Evolutionary conservation across 2,888 invertebrate species (phyloP), one percentile per base, ranked within the genome.

Genomic region (Mellilla xanthometata): DNA sequence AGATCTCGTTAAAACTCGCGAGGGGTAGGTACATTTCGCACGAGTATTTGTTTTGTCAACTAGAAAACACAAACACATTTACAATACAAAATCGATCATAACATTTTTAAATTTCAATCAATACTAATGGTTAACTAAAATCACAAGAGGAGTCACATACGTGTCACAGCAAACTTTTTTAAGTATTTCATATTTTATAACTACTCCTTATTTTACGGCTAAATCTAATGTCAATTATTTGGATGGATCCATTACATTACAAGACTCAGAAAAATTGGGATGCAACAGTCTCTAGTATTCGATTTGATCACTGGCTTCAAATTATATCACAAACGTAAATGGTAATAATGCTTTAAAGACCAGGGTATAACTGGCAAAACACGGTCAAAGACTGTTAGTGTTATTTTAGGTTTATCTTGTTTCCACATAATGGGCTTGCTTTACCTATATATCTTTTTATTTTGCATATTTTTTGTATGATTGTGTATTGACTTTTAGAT

Each of bases 181-280:
- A n/a, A n/a, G n/a, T n/a, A n/a, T n/a, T n/a, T n/a, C n/a, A n/a
- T n/a, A n/a, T n/a, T n/a, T 60, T 60, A 65, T 35, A 55, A 55
- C 70, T 73, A 76, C 66, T 59, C 52, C 70, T 64, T 68, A 62
- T 54, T 65, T 57, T 54, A n/a, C 65, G 69, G 57, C 69, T 70
- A 72, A 74, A 69, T 68, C 72, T 79, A 76, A 67, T 66, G 71
- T 78, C 75, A 76, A 70, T 65, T 68, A 65, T 62, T 68, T 83
- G 86, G 85, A 84, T 83, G 83, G 85, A 84, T 76, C 77, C 71
- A 77, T 81, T 36, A 30, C 28, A 9, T 26, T 82, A 75, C 74
- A 62, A 63, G 61, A 66, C 61, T 69, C 68, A 58, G 12, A 72
- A 70, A 71, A 71, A 67, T 19, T 68, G 71, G 65, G 72, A 74